A percentile compares a stretch with the other conserved stretches of the same genome.
These are phyloP conservation scores for Heterochromis multidens DNA, from an alignment of 2,113 vertebrate species.

Conservation along the genomic window DNA sequence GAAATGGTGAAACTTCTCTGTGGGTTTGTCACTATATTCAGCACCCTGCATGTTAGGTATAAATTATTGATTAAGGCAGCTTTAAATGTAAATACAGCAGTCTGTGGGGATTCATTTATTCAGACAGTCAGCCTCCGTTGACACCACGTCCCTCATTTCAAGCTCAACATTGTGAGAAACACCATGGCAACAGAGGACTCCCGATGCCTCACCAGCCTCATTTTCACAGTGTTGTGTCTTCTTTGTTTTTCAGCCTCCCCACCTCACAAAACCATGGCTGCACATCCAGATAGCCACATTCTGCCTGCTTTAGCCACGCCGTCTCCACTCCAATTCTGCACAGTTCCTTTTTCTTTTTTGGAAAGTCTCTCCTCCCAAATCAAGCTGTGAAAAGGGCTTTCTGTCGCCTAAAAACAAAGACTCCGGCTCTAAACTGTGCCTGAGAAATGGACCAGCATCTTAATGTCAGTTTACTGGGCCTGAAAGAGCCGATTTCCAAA, in stretches of 20 bases:
- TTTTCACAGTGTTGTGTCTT: background rate
- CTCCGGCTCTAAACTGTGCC: background rate
- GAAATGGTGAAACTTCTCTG: background rate
- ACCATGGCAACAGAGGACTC: background rate
- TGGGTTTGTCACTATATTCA: background rate
- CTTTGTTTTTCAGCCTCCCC: background rate
- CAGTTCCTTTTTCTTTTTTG: background rate
- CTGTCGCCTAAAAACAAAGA: background rate
- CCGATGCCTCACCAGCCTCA: background rate
- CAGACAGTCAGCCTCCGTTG: background rate
- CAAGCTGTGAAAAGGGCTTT: constrained; percentile 1
- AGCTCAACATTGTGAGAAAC: background rate
- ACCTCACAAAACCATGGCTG: background rate
- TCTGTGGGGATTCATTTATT: background rate
- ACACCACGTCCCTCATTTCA: background rate
- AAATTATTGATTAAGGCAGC: background rate
- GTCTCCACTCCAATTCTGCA: background rate
- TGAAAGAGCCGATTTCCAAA: background rate
- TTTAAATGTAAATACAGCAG: background rate
- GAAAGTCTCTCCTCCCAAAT: background rate
- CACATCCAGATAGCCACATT: background rate
- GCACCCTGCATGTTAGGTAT: background rate
- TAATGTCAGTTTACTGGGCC: background rate
- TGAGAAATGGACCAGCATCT: background rate
- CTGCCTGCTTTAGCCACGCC: background rate